A percentile compares a stretch with the other conserved stretches of the same genome.
These are phyloP conservation scores for Cliona cf. orientalis DNA, from an alignment of 37 sponge, comb jelly and placozoan genomes.

Conservation along the genomic window DNA sequence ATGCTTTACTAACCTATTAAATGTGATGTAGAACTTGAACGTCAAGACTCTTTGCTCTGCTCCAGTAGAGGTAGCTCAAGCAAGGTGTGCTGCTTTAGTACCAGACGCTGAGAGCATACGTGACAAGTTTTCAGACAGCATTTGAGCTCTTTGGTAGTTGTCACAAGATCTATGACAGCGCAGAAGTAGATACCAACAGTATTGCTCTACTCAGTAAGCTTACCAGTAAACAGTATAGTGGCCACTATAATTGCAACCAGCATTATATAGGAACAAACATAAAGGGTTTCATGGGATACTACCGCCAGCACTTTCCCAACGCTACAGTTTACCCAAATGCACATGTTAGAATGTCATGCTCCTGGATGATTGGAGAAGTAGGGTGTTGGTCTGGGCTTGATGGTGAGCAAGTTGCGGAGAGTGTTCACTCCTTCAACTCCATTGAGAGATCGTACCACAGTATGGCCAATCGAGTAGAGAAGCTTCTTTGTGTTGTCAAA, in stretches of 20 bases:
- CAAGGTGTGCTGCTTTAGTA: background rate
- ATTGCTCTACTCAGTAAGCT: background rate
- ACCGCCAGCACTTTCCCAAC: slow-evolving; percentile 6
- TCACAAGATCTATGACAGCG: background rate
- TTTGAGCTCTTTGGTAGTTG: background rate
- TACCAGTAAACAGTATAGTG: no score
- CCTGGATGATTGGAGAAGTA: slow-evolving; percentile 2
- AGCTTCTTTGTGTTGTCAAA: background rate
- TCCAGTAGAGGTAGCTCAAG: background rate
- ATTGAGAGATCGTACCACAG: background rate
- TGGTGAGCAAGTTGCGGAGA: slow-evolving; percentile 54
- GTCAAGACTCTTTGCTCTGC: background rate
- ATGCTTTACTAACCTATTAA: no score
- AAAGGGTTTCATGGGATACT: slow-evolving; percentile 1
- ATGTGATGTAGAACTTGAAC: background rate
- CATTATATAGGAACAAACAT: slow-evolving; percentile 12
- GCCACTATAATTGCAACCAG: background rate
- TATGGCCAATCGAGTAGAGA: background rate
- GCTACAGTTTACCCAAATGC: slow-evolving; percentile 36
- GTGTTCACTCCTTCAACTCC: slow-evolving; percentile 42
- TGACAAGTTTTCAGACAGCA: background rate
- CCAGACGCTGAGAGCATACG: background rate
- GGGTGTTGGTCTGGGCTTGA: slow-evolving; percentile 16
- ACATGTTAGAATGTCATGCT: slow-evolving; percentile 35
- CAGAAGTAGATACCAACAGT: background rate